phyloP scores from a whole-genome alignment of 1,140 invertebrate genomes.

The Drosophila gunungcola region DNA sequence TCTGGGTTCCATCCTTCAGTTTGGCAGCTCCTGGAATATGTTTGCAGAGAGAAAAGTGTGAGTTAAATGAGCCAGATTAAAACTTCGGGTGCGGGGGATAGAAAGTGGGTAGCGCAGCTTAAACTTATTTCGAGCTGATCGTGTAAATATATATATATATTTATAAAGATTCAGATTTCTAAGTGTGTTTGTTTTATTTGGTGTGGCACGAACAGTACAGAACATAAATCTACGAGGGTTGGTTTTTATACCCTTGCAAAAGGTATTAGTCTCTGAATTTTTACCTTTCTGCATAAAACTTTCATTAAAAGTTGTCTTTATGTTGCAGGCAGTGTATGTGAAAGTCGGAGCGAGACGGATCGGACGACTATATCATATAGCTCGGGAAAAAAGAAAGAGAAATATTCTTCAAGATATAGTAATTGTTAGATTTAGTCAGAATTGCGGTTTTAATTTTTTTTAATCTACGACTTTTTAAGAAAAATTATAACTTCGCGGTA shows the following conservation, averaged over 20 bases:
- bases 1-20: not conserved
- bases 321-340: no score
- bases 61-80: constrained; percentile 5
- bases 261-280: no score
- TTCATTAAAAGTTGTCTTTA: no score
- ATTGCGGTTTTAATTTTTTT: no score
- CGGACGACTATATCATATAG: no score
- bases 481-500: no score
- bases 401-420: no score
- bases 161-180: constrained; percentile 3
- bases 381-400: no score
- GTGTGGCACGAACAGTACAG: constrained; percentile 20
- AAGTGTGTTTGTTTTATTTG: not conserved
- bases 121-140: constrained; percentile 6
- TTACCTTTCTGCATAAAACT: no score
- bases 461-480: no score
- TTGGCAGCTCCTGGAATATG: constrained; percentile 19
- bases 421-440: no score
- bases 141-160: constrained; percentile 15
- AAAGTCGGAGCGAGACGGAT: no score
- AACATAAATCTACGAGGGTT: constrained; percentile 5
- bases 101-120: constrained; percentile 9
- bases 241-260: not conserved
- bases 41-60: constrained; percentile 11
- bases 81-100: not conserved